Evolutionary conservation across 2,113 vertebrate genomes (phyloP).

Genomic region (Origma solitaria): DNA sequence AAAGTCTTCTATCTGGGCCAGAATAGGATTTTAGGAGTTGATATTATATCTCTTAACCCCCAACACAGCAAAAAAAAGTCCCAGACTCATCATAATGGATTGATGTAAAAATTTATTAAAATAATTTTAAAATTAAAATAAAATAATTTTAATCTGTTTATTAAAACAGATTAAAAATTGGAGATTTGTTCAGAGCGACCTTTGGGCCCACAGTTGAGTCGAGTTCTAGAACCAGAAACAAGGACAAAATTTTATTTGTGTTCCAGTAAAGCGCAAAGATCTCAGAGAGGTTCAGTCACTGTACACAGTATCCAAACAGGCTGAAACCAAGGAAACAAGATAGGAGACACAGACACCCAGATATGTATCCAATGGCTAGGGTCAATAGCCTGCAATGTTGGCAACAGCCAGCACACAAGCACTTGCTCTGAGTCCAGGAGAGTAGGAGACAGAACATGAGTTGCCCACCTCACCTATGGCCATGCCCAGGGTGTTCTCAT

Average conservation of each 20-base stretch:
- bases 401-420: not conserved
- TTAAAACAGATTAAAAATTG: not conserved
- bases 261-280: not conserved
- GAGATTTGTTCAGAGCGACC: not conserved
- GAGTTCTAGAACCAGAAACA: not conserved
- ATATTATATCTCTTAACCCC: not conserved
- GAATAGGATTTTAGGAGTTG: not conserved
- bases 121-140: too few relatives aligned
- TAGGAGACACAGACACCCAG: not conserved
- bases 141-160: too few relatives aligned
- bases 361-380: not conserved
- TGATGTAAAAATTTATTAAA: not conserved
- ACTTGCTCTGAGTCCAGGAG: not conserved
- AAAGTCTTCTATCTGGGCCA: not conserved
- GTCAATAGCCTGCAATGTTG: not conserved
- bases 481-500: not conserved
- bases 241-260: not conserved
- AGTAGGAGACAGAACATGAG: not conserved
- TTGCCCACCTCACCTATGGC: not conserved
- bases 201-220: not conserved
- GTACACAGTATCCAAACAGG: not conserved
- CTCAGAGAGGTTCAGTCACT: not conserved
- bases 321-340: not conserved
- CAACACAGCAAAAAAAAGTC: not conserved
- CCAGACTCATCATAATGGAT: not conserved